Conservation (phyloP, 2,797 vertebrate genomes). For the Clamator glandarius region DNA sequence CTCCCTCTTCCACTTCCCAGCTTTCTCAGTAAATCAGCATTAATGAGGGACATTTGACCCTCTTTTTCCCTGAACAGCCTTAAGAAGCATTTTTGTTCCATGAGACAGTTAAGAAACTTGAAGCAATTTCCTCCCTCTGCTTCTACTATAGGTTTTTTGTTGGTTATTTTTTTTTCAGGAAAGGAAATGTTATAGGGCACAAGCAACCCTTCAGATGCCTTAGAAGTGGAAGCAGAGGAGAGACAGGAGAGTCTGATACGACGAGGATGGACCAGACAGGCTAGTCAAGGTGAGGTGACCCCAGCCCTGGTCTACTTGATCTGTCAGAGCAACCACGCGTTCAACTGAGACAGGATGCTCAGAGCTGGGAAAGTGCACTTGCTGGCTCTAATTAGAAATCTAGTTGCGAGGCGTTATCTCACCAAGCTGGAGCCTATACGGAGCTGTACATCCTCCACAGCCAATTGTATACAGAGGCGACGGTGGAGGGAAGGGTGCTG, state of each 20-base stretch:
- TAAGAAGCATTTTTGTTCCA: conserved; percentile 60
- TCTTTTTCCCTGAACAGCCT: conserved; percentile 28
- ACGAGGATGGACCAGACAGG: neutral
- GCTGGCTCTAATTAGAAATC: conserved; percentile 3
- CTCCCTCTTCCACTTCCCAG: conserved; percentile 6
- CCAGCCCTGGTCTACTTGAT: neutral
- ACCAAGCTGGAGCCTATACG: neutral
- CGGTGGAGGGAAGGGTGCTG: neutral
- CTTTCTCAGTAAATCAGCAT: conserved; percentile 25
- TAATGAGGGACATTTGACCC: conserved; percentile 66
- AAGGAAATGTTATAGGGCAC: neutral
- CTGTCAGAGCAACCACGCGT: fast-evolving
- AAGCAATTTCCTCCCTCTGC: conserved; percentile 18
- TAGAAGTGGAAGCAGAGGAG: neutral
- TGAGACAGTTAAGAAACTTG: conserved; percentile 59
- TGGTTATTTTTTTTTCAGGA: neutral
- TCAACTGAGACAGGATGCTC: neutral
- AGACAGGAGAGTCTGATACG: neutral
- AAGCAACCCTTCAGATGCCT: neutral
- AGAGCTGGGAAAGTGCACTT: neutral
- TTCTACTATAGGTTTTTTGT: neutral
- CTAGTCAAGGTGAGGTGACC: neutral
- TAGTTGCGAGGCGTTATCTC: neutral
- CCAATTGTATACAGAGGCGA: neutral
- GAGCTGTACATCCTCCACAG: neutral